Base-by-base conservation (phyloP, 2,797 vertebrate species). In the Trichosurus vulpecula region DNA sequence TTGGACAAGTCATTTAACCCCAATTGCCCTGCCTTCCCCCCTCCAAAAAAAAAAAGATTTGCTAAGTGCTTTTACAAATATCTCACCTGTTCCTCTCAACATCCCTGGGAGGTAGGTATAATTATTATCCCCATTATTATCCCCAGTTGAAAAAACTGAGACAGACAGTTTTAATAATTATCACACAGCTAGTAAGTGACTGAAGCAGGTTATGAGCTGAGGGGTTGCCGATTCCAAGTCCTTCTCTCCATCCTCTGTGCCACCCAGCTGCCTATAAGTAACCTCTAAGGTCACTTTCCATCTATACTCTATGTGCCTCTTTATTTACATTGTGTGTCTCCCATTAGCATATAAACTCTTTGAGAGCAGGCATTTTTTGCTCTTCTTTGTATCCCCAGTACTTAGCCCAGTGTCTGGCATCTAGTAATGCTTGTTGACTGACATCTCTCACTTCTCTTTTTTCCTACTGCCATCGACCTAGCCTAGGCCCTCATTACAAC, bases 331-430 rank as follows among this genome's bases (percentile, higher is more conserved):
- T 66, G n/a, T 19, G 31, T 31, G 13, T 35, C 2, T 66, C 35
- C 35, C 35, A 58, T 31, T 31, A 58, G 57, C 31, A 12, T 58
- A 58, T 58, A 58, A 58, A 13, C 30, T 58, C 57, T 31, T 58
- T 58, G 57, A 4, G 30, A 58, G 29, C 30, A 58, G 29, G 57
- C 16, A 58, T 57, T 58, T 58, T 58, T 31, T 58, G 57, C 30
- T 58, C 31, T 31, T 58, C 57, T 58, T 58, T 58, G 57, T 58
- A 31, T 58, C 30, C 11, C 30, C 30, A 58, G 5, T 66, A 66
- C 4, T 9, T 27, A 30, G 6, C 0, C 14, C 2, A 0, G 1
- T 16, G 27, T 66, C 92, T 41, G 53, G 25, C 29, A 53, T 52
- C n/a, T 0, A 66, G 12, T 54, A 54, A n/a, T 66, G 22, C 61